phyloP scores from a whole-genome alignment of 2,113 vertebrate species.

The Scalopus aquaticus region DNA sequence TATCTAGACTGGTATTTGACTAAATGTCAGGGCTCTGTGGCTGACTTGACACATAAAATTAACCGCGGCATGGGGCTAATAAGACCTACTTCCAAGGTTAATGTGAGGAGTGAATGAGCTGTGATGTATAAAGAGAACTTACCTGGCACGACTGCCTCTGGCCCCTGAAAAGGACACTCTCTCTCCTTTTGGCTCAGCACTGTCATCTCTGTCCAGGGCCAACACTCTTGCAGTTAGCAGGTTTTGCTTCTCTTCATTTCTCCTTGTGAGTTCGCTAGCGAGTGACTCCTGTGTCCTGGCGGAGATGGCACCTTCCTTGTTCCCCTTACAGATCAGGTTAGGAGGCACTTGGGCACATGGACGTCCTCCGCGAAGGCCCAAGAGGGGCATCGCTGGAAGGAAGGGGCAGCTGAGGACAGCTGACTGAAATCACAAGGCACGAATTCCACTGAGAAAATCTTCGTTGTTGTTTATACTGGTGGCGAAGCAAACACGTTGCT shows the following conservation, averaged over 20 bases:
- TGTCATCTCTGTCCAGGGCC: constrained; percentile 47
- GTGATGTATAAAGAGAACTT: neutral
- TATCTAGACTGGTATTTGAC: neutral
- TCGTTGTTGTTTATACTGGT: constrained; percentile 68
- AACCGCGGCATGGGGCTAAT: neutral
- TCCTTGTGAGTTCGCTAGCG: accelerated
- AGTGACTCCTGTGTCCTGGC: neutral
- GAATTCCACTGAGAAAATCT: constrained; percentile 62
- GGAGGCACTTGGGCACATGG: constrained; percentile 30
- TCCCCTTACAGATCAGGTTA: constrained; percentile 57
- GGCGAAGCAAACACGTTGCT: constrained; percentile 78
- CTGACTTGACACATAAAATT: neutral
- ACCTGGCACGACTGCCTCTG: accelerated
- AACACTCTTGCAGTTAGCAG: neutral
- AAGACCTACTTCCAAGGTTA: neutral
- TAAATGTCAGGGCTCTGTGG: neutral
- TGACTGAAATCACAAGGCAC: constrained; percentile 75
- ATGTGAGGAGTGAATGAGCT: neutral
- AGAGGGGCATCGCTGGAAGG: constrained; percentile 1
- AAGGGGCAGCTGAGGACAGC: constrained; percentile 52
- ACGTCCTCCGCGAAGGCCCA: constrained; percentile 50
- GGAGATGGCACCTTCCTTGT: constrained; percentile 43
- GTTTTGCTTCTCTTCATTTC: neutral
- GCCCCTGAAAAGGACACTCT: neutral
- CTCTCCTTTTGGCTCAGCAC: neutral